Evolutionary conservation across 2,888 invertebrate genomes (phyloP).

Genomic region (Lordiphosa andalusiaca): DNA sequence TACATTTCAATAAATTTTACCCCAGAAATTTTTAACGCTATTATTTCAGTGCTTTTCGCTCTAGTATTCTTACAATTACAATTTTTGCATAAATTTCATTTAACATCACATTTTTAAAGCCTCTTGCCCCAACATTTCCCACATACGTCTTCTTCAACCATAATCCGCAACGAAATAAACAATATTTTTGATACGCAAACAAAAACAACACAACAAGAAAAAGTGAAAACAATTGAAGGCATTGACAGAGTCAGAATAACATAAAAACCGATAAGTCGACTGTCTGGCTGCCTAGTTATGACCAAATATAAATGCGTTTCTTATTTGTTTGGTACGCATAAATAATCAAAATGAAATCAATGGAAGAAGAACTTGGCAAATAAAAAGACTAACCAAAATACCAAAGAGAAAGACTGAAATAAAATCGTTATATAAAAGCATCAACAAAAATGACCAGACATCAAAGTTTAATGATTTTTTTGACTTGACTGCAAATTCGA

Average conservation of each 20-base stretch:
- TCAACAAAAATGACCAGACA: constrained; percentile 44
- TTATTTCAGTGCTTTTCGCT: no score
- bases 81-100: no score
- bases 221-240: constrained; percentile 45
- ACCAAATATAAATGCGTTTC: constrained; percentile 38
- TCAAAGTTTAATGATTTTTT: constrained; percentile 52
- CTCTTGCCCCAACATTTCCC: constrained; percentile 13
- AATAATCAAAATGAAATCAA: constrained; percentile 49
- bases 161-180: constrained; percentile 25
- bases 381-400: constrained; percentile 39
- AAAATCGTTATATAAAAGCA: constrained; percentile 43
- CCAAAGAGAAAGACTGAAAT: constrained; percentile 39
- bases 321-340: constrained; percentile 61
- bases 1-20: no score
- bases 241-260: constrained; percentile 1
- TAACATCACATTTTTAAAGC: constrained; percentile 11
- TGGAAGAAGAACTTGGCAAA: constrained; percentile 45
- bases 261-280: constrained; percentile 34
- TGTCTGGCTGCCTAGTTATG: constrained; percentile 36
- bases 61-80: no score
- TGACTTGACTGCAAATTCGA: constrained; percentile 39
- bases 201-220: constrained; percentile 11
- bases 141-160: not conserved
- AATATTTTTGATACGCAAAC: constrained; percentile 21
- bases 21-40: no score